Percentiles rank a stretch among this genome's conserved stretches.
These are phyloP conservation scores for Drosophila willistoni DNA, from an alignment of 1,140 invertebrate species.

Conservation along the genomic window DNA sequence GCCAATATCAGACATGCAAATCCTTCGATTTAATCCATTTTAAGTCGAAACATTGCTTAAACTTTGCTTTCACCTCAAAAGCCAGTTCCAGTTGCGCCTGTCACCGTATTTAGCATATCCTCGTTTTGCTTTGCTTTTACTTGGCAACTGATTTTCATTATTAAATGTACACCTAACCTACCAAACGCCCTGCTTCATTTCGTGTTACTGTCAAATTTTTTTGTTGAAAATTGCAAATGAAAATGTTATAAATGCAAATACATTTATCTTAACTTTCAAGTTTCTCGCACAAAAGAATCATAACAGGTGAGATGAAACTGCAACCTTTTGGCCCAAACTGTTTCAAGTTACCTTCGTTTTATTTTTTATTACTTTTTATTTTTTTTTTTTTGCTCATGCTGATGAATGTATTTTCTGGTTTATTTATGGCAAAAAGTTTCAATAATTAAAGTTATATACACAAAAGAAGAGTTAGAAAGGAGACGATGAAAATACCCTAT, in stretches of 20 bases:
- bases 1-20: constrained; percentile 7
- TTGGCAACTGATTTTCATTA: neutral
- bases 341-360: constrained; percentile 4
- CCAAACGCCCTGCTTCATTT: neutral
- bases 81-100: neutral
- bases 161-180: neutral
- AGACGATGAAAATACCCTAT: neutral
- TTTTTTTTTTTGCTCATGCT: neutral
- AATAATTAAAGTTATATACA: constrained; percentile 11
- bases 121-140: neutral
- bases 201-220: constrained; percentile 3
- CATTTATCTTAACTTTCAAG: constrained; percentile 18
- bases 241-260: constrained; percentile 19
- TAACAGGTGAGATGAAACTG: constrained; percentile 13
- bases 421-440: constrained; percentile 18
- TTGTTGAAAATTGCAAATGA: constrained; percentile 15
- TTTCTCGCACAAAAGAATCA: constrained; percentile 10
- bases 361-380: neutral
- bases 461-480: neutral
- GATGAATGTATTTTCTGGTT: constrained; percentile 7
- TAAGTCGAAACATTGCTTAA: constrained; percentile 8
- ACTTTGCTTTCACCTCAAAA: constrained; percentile 8
- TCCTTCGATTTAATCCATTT: constrained; percentile 3
- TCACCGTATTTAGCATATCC: constrained; percentile 9
- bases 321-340: constrained; percentile 15